Percentiles rank a stretch among this genome's conserved stretches.
These are phyloP conservation scores for Ginglymostoma cirratum DNA, from an alignment of 2,113 vertebrate species.

Conservation along the genomic window DNA sequence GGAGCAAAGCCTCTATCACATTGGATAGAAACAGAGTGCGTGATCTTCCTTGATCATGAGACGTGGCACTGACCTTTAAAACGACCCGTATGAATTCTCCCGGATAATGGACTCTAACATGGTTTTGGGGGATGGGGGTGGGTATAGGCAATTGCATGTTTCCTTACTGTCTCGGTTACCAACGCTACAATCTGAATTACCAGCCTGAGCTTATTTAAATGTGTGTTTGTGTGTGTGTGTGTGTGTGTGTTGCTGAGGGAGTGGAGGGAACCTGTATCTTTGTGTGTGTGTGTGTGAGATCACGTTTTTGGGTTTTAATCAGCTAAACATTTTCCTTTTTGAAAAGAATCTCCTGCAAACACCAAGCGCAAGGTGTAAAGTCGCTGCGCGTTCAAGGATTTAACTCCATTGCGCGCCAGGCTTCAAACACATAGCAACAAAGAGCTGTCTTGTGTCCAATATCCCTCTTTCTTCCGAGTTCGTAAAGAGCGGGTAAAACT, in stretches of 20 bases:
- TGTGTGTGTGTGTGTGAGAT: neutral
- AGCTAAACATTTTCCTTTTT: neutral
- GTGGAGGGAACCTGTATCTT: neutral
- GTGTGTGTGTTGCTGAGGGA: neutral
- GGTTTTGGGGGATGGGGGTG: neutral
- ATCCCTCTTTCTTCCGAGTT: neutral
- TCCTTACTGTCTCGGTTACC: neutral
- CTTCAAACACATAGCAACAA: neutral
- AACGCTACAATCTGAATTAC: neutral
- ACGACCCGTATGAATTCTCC: neutral
- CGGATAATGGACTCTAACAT: neutral
- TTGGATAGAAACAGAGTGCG: neutral
- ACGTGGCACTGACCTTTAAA: conserved; percentile 6
- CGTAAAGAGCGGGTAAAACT: neutral
- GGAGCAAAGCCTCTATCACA: neutral
- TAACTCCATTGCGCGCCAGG: neutral
- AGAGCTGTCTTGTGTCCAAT: neutral
- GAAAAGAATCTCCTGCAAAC: neutral
- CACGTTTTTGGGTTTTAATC: neutral
- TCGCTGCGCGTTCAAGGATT: neutral
- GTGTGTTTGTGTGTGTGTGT: neutral
- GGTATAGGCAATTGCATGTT: neutral
- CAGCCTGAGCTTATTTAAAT: neutral
- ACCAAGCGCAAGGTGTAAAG: neutral
- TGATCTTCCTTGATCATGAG: neutral